These are phyloP conservation scores for Adrianichthys oophorus DNA, from an alignment of 2,797 vertebrate species.

Conservation along the genomic window DNA sequence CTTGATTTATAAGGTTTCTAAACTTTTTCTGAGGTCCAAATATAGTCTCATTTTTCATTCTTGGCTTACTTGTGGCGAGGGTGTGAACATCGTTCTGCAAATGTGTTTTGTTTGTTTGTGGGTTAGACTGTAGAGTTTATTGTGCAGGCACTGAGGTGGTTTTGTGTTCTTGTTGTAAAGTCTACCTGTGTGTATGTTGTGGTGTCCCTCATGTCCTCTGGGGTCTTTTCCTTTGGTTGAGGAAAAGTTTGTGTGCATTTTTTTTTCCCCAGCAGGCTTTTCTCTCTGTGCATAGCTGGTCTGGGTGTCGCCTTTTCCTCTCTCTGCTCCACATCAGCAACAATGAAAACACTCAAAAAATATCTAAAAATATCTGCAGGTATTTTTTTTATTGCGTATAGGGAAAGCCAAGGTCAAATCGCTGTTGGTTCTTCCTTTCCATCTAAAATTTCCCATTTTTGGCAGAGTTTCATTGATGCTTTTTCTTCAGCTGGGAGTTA, in stretches of 20 bases:
- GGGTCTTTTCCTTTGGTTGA: conserved; percentile 30
- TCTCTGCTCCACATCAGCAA: conserved; percentile 35
- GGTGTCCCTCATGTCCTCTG: conserved; percentile 47
- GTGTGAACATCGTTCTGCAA: background rate
- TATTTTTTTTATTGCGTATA: conserved; percentile 41
- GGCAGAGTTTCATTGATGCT: conserved; percentile 17
- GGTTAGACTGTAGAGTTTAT: conserved; percentile 1
- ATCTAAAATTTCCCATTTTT: conserved; percentile 15
- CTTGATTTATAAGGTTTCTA: no score
- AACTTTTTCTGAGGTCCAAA: no score
- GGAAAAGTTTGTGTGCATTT: conserved; percentile 6
- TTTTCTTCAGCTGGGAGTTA: conserved; percentile 21
- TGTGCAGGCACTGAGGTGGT: conserved; percentile 17
- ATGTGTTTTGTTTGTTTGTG: conserved; percentile 15
- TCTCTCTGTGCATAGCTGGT: conserved; percentile 39
- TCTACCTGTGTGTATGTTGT: conserved; percentile 21
- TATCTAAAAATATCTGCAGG: conserved; percentile 48
- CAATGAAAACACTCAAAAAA: conserved; percentile 56
- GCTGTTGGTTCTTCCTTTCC: conserved; percentile 28
- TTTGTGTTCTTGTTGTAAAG: conserved; percentile 35
- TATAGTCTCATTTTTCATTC: no score
- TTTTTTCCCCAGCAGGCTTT: conserved; percentile 45
- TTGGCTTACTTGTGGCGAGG: background rate
- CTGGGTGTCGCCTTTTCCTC: conserved; percentile 62
- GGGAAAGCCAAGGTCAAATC: conserved; percentile 32